These are phyloP conservation scores for Dasypolia templi DNA, from an alignment of 2,888 invertebrate species.

Conservation along the genomic window DNA sequence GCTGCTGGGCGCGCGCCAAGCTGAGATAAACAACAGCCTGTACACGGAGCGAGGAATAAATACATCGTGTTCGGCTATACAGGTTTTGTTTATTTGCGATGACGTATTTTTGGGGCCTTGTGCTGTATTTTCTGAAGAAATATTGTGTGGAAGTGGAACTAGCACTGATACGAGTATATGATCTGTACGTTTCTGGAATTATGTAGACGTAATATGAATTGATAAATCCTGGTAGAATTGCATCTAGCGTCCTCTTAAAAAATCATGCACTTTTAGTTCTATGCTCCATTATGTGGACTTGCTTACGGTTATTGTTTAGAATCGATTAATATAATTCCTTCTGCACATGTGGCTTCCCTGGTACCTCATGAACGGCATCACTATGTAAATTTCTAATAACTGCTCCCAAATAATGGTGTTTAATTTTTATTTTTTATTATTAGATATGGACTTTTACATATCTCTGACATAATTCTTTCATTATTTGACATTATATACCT, in stretches of 20 bases:
- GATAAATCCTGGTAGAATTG: neutral
- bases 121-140: constrained; percentile 14
- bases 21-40: constrained; percentile 59
- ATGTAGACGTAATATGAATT: neutral
- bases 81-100: constrained; percentile 35
- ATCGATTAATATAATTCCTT: no score
- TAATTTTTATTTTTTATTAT: no score
- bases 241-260: neutral
- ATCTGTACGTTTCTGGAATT: neutral
- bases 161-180: no score
- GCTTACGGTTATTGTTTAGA: neutral
- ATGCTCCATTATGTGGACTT: neutral
- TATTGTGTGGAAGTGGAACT: neutral
- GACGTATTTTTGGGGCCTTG: constrained; percentile 13
- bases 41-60: constrained; percentile 40
- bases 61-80: constrained; percentile 24
- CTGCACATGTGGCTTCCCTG: no score
- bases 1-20: constrained; percentile 61
- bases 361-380: no score
- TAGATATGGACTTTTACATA: no score
- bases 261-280: neutral
- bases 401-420: no score
- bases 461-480: no score
- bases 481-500: no score
- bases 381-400: no score